These are phyloP conservation scores for Drosophila pachea DNA, from an alignment of 1,140 invertebrate species.

Conservation along the genomic window DNA sequence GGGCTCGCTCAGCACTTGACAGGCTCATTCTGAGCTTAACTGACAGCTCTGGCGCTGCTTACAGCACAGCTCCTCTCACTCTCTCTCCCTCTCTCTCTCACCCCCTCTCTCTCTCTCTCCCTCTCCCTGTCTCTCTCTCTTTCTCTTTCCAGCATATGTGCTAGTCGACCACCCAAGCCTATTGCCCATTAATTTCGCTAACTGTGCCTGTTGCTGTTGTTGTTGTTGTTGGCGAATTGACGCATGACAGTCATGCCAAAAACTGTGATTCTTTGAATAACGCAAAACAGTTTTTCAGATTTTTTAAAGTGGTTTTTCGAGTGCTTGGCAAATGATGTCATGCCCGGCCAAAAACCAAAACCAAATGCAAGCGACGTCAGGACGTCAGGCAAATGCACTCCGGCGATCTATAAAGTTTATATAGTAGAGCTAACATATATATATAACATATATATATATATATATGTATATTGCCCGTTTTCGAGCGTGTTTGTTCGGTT, in stretches of 20 bases:
- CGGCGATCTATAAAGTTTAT: background rate
- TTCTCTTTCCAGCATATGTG: conserved; percentile 4
- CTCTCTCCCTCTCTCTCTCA: no score
- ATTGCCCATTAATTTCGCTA: background rate
- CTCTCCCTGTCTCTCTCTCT: no score
- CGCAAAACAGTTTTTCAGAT: background rate
- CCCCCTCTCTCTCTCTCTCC: no score
- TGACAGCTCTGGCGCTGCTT: no score
- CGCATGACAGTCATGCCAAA: conserved; percentile 62
- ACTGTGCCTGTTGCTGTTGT: conserved; percentile 15
- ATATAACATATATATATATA: background rate
- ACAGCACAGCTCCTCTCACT: no score
- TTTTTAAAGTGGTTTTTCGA: conserved; percentile 29
- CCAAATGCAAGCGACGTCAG: background rate
- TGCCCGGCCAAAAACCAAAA: conserved; percentile 16
- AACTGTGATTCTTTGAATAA: conserved; percentile 50
- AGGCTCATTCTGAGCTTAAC: no score
- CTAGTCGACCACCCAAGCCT: background rate
- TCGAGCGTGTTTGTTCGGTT: conserved; percentile 20
- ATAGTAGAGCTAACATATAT: background rate
- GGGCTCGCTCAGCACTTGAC: no score
- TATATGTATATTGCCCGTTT: conserved; percentile 13
- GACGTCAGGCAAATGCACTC: conserved; percentile 21
- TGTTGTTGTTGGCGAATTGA: conserved; percentile 39
- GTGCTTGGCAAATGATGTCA: conserved; percentile 63